Conservation (phyloP, 1,140 invertebrate genomes). For the Diachasma alloeum region DNA sequence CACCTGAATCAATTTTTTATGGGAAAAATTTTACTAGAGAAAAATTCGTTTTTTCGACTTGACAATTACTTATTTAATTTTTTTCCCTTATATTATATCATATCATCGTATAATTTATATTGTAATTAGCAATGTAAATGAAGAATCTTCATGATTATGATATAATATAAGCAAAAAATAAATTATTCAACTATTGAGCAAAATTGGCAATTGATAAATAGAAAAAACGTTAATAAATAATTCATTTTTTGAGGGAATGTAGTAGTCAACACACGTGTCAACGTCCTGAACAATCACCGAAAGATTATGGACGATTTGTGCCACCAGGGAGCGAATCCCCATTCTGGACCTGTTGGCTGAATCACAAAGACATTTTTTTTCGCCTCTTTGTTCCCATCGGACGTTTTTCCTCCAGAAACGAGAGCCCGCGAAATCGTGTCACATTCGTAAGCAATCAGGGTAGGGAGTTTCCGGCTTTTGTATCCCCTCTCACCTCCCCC, state of each 20-base stretch:
- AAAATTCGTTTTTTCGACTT: too few species aligned
- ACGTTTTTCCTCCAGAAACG: slow-evolving; percentile 11
- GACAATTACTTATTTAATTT: too few species aligned
- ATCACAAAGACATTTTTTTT: slow-evolving; percentile 11
- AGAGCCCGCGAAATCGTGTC: slow-evolving; percentile 39
- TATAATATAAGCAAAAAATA: too few species aligned
- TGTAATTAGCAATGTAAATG: too few species aligned
- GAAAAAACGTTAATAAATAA: too few species aligned
- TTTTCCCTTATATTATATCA: too few species aligned
- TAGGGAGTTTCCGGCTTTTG: slow-evolving; percentile 21
- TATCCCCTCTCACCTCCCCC: background rate
- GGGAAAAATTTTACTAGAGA: background rate
- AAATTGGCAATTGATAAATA: too few species aligned
- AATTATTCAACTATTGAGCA: too few species aligned
- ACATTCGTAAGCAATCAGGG: slow-evolving; percentile 47
- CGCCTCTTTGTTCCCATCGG: background rate
- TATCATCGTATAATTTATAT: too few species aligned
- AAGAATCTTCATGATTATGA: too few species aligned
- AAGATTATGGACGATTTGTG: background rate
- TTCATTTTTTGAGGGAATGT: background rate
- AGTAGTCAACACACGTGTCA: background rate
- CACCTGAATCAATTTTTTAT: too few species aligned
- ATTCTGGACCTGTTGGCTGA: background rate
- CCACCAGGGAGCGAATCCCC: background rate
- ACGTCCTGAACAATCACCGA: background rate